phyloP scores from a whole-genome alignment of 2,113 vertebrate species.

The Galemys pyrenaicus region DNA sequence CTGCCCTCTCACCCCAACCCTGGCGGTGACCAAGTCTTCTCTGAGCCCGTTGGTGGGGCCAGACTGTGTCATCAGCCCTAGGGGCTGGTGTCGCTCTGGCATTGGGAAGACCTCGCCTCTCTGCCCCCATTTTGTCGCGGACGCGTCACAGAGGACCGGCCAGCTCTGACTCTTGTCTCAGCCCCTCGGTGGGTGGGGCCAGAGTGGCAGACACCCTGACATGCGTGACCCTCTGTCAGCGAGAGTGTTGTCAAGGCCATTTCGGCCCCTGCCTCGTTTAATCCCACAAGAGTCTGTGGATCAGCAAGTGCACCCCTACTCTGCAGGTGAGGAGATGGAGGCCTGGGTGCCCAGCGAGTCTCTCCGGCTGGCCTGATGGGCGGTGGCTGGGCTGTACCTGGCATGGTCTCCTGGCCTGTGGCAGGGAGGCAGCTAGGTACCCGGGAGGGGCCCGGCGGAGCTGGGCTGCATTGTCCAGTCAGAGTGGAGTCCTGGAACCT shows the following conservation, averaged over 20 bases:
- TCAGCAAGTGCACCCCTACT: neutral
- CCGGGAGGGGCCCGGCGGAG: accelerated
- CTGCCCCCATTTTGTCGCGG: neutral
- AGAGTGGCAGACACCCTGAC: neutral
- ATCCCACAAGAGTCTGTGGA: neutral
- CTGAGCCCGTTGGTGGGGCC: neutral
- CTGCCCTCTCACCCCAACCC: neutral
- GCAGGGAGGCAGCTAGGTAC: neutral
- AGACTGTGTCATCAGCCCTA: neutral
- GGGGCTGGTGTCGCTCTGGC: neutral
- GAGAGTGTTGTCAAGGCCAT: no score
- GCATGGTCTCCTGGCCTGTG: neutral
- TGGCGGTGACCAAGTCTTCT: neutral
- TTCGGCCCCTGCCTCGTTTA: neutral
- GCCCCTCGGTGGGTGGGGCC: neutral
- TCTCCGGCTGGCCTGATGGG: neutral
- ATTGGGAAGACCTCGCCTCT: neutral
- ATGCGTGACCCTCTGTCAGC: neutral
- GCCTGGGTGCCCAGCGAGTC: neutral
- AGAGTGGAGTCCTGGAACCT: accelerated
- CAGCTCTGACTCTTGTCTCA: neutral
- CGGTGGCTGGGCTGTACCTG: neutral
- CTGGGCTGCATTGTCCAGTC: accelerated
- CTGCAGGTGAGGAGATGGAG: neutral
- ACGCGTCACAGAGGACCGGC: no score